Conservation (phyloP, 2,888 invertebrate species). For the Luperina testacea region DNA sequence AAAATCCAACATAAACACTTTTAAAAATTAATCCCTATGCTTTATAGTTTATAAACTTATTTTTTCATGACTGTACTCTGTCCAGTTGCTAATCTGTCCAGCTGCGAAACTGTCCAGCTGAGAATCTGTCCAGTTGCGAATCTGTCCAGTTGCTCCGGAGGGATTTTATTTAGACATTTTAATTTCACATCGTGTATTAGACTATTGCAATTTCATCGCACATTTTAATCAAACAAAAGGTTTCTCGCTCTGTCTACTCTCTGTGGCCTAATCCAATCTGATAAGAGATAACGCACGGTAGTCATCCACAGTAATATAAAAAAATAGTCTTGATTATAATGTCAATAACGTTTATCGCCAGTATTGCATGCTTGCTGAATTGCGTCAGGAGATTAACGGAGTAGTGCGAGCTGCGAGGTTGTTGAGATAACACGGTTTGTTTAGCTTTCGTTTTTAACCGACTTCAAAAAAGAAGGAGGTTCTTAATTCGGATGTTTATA, state of each 20-base stretch:
- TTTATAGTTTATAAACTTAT: no score
- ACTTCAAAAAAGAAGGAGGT: no score
- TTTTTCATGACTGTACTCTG: no score
- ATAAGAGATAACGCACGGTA: conserved; percentile 33
- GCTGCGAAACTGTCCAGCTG: no score
- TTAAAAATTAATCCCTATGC: no score
- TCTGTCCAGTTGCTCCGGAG: no score
- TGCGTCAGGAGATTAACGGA: conserved; percentile 5
- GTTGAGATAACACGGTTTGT: background rate
- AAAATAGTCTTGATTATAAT: conserved; percentile 25
- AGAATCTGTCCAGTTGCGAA: no score
- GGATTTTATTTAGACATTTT: no score
- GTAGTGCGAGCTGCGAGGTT: background rate
- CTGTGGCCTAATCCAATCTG: conserved; percentile 41
- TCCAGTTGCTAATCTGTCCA: no score
- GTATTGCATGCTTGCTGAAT: conserved; percentile 12
- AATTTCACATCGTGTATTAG: no score
- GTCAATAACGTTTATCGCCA: conserved; percentile 30
- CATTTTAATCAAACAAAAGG: conserved; percentile 3
- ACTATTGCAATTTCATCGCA: background rate
- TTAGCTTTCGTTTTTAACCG: background rate
- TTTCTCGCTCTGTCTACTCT: background rate
- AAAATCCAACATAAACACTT: no score
- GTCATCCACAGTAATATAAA: conserved; percentile 11
- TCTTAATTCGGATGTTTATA: no score